Conservation (phyloP, 2,113 vertebrate genomes). For the Alligator mississippiensis region DNA sequence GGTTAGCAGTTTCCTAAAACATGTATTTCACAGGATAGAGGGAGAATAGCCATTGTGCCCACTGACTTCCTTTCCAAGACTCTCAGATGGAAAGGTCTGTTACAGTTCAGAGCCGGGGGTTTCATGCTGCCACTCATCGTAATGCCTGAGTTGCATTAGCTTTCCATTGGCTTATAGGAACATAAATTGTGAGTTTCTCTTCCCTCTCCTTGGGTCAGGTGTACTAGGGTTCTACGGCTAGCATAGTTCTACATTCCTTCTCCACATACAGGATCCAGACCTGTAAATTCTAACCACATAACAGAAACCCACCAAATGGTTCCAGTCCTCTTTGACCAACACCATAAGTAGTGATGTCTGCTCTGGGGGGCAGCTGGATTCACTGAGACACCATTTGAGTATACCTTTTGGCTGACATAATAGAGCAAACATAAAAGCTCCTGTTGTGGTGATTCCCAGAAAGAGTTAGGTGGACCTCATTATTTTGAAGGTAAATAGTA, state of each 20-base stretch:
- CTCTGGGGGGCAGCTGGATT: neutral
- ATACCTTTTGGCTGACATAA: neutral
- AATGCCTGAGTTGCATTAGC: neutral
- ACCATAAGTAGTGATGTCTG: neutral
- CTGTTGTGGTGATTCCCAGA: neutral
- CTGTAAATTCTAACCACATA: neutral
- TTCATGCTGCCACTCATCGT: neutral
- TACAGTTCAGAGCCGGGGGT: neutral
- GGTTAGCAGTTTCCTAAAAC: constrained; percentile 11
- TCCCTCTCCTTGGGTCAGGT: neutral
- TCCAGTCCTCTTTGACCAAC: neutral
- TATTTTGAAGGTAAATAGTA: neutral
- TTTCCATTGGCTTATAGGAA: neutral
- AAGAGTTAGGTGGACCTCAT: neutral
- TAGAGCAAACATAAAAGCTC: neutral
- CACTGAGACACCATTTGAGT: neutral
- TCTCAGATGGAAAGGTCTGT: neutral
- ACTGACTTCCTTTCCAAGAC: constrained; percentile 34
- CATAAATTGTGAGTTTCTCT: accelerated
- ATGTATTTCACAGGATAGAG: constrained; percentile 5
- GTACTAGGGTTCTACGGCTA: neutral
- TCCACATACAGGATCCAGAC: too few species aligned
- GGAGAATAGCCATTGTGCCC: neutral
- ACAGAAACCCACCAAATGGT: neutral
- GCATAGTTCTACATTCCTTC: neutral